These are phyloP conservation scores for Chaetoderma sp. DNA, from an alignment of 2,888 invertebrate species.

Conservation along the genomic window DNA sequence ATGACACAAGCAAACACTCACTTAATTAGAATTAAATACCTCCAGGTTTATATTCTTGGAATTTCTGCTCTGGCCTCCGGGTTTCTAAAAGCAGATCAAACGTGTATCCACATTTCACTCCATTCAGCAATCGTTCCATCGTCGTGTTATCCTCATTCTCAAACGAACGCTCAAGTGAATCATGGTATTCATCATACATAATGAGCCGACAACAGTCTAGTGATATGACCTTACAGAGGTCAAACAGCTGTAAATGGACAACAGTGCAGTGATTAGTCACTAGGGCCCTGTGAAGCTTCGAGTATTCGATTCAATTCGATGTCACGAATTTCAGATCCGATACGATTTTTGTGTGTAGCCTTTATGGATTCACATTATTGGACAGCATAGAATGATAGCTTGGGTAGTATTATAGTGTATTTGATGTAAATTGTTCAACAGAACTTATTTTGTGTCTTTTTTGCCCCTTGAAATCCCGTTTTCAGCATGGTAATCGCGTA, in stretches of 20 bases:
- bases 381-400: too few relatives aligned
- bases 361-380: too few relatives aligned
- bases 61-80: slow-evolving; percentile 74
- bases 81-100: slow-evolving; percentile 79
- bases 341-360: too few relatives aligned
- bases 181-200: slow-evolving; percentile 76
- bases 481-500: too few relatives aligned
- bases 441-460: too few relatives aligned
- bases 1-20: too few relatives aligned
- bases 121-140: slow-evolving; percentile 71
- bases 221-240: slow-evolving; percentile 74
- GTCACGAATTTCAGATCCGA: too few relatives aligned
- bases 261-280: background rate
- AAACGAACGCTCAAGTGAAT: slow-evolving; percentile 78
- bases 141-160: slow-evolving; percentile 74
- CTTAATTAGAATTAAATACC: too few relatives aligned
- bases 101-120: slow-evolving; percentile 70
- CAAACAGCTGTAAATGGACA: slow-evolving; percentile 71
- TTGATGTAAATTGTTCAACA: too few relatives aligned
- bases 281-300: background rate
- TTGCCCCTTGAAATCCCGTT: too few relatives aligned
- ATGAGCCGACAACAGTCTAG: slow-evolving; percentile 81
- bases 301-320: background rate
- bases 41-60: slow-evolving; percentile 76
- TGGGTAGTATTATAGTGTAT: too few relatives aligned